A percentile compares a stretch with the other conserved stretches of the same genome.
Evolutionary conservation across 1,140 invertebrate species (phyloP).

Genomic region (Tachypleus tridentatus): DNA sequence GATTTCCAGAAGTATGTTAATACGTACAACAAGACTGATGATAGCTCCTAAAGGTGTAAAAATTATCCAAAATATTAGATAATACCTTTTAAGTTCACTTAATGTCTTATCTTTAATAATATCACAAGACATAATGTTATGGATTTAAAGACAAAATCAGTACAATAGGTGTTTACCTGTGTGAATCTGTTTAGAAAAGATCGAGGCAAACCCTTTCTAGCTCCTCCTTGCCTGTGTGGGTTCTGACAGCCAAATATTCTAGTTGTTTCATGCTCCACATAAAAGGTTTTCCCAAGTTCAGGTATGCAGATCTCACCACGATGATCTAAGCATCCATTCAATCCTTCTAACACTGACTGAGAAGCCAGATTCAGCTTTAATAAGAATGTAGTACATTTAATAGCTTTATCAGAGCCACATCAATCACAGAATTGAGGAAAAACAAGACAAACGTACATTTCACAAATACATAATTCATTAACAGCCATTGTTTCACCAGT

Average conservation of each 20-base stretch:
- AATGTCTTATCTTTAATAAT: background rate
- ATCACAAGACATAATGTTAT: background rate
- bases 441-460: too few species aligned
- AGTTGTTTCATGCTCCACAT: constrained; percentile 48
- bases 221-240: constrained; percentile 90
- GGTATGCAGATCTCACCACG: constrained; percentile 91
- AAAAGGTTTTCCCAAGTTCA: constrained; percentile 80
- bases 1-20: background rate
- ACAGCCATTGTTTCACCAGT: too few species aligned
- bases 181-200: constrained; percentile 98
- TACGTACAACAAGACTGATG: background rate
- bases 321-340: constrained; percentile 98
- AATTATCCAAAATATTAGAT: constrained; percentile 15
- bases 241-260: constrained; percentile 97
- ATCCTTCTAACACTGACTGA: constrained; percentile 92
- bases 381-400: too few species aligned
- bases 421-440: too few species aligned
- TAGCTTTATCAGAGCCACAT: too few species aligned
- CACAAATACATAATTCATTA: too few species aligned
- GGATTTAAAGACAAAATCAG: constrained; percentile 1
- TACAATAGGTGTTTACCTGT: constrained; percentile 45
- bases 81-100: background rate
- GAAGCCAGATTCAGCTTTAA: constrained; percentile 83
- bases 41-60: background rate
- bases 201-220: constrained; percentile 82